phyloP scores from a whole-genome alignment of 2,888 invertebrate genomes.

The Polyploca ridens region DNA sequence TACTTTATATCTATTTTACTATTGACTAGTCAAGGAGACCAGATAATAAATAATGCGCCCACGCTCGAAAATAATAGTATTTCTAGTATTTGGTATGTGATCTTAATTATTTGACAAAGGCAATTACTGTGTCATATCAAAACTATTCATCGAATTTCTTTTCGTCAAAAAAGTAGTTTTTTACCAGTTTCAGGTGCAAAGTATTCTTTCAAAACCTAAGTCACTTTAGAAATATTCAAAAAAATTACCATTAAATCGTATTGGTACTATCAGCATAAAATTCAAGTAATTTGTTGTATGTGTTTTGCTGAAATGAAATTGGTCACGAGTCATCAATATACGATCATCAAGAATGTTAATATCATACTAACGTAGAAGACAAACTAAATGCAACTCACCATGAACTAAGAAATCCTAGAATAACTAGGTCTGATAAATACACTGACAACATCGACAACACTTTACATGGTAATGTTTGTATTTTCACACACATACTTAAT shows the following conservation, averaged over 20 bases:
- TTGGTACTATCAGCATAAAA: too few species aligned
- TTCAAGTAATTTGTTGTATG: background rate
- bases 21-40: constrained; percentile 25
- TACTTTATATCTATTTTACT: constrained; percentile 16
- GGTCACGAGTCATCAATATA: background rate
- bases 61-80: constrained; percentile 13
- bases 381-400: constrained; percentile 19
- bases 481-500: constrained; percentile 24
- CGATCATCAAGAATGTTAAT: background rate
- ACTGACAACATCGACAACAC: constrained; percentile 16
- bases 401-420: constrained; percentile 24
- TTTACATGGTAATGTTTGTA: constrained; percentile 23
- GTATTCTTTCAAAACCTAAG: background rate
- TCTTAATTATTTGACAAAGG: background rate
- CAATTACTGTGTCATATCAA: background rate
- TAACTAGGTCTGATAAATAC: constrained; percentile 25
- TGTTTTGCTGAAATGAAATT: background rate
- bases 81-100: background rate
- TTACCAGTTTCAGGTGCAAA: background rate
- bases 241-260: background rate
- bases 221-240: background rate
- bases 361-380: background rate
- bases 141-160: too few species aligned
- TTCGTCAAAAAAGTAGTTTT: too few species aligned
- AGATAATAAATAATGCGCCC: constrained; percentile 15